phyloP scores from a whole-genome alignment of 1,140 invertebrate genomes.

The Ostrea denselamellosa region DNA sequence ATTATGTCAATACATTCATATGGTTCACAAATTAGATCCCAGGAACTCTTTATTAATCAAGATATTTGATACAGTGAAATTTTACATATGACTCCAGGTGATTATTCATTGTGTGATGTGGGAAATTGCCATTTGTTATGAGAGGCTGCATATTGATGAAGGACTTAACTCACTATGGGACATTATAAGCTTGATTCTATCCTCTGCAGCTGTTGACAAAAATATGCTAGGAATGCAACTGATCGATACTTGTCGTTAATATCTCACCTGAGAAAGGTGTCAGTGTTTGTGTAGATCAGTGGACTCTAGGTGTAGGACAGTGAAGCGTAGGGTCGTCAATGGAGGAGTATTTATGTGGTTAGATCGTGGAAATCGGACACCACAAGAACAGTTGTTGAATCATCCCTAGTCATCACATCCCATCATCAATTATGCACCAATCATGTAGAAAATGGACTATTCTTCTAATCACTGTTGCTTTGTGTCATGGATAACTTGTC shows the following conservation, averaged over 20 bases:
- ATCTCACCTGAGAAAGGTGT: slow-evolving; percentile 25
- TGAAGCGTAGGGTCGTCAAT: neutral
- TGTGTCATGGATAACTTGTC: slow-evolving; percentile 2
- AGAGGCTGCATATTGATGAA: neutral
- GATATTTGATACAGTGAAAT: too few species aligned
- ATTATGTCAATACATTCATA: neutral
- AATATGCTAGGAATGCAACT: neutral
- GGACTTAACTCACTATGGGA: neutral
- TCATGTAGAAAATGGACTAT: neutral
- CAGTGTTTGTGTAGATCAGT: slow-evolving; percentile 29
- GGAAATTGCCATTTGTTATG: neutral
- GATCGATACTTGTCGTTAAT: slow-evolving; percentile 20
- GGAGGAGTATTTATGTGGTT: neutral
- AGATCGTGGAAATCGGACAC: neutral
- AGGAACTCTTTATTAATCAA: too few species aligned
- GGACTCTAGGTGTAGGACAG: neutral
- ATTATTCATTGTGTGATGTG: neutral
- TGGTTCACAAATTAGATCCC: too few species aligned
- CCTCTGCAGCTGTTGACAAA: slow-evolving; percentile 17
- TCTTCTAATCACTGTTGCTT: neutral
- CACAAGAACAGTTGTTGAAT: slow-evolving; percentile 9
- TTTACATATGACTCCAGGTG: too few species aligned
- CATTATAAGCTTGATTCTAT: neutral
- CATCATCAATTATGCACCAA: neutral
- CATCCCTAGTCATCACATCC: neutral